Conservation (phyloP, 2,888 invertebrate species). For the Mechanitis messenoides region DNA sequence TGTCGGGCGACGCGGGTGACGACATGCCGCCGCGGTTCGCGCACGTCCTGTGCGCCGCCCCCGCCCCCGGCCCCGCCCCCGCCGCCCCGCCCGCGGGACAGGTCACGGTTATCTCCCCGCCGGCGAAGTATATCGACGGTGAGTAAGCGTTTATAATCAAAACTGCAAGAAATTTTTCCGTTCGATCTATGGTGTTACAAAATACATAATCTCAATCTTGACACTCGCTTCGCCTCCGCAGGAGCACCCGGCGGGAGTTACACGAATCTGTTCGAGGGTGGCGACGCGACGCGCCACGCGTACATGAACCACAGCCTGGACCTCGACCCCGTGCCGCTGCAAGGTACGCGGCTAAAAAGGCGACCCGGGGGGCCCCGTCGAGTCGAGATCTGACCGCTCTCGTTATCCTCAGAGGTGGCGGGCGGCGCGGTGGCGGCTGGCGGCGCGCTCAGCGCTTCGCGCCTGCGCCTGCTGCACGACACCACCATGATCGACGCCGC, state of each 20-base stretch:
- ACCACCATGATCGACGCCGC: conserved; percentile 95
- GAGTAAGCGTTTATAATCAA: conserved; percentile 7
- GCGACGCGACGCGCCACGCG: conserved; percentile 47
- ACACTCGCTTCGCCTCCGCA: not conserved
- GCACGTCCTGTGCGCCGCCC: conserved; percentile 35
- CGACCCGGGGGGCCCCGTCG: not conserved
- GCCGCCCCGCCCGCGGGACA: conserved; percentile 17
- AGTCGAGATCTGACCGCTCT: no score
- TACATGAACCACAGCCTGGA: conserved; percentile 77
- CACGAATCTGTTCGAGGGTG: conserved; percentile 41
- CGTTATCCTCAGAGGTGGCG: conserved; percentile 35
- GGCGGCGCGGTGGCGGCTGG: conserved; percentile 51
- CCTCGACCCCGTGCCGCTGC: conserved; percentile 65
- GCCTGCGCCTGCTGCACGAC: conserved; percentile 86
- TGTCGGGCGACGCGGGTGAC: conserved; percentile 48
- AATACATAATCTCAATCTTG: not conserved
- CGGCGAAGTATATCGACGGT: conserved; percentile 21
- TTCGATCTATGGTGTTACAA: not conserved
- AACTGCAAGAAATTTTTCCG: not conserved
- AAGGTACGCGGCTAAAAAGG: conserved; percentile 33
- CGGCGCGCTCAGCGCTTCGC: conserved; percentile 79
- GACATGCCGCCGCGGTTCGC: conserved; percentile 54
- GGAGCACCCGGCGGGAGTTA: conserved; percentile 40
- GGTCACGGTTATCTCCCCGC: conserved; percentile 21
- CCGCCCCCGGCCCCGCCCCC: conserved; percentile 14